These are phyloP conservation scores for Catocala sponsa DNA, from an alignment of 2,888 invertebrate genomes.

Conservation along the genomic window DNA sequence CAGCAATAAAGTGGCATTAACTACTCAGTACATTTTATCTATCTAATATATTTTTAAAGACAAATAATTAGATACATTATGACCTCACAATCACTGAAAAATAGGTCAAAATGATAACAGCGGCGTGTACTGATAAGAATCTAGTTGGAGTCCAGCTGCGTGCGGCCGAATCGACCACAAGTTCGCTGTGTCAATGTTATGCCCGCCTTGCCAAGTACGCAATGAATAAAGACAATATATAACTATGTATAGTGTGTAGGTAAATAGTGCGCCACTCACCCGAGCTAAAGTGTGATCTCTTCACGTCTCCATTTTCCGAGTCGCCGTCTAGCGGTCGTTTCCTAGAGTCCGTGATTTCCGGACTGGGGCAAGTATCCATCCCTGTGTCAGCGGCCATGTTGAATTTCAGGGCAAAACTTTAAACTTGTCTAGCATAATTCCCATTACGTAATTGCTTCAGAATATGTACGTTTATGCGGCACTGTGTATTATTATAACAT, in stretches of 20 bases:
- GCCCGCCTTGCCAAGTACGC: slow-evolving; percentile 80
- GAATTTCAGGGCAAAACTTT: slow-evolving; percentile 88
- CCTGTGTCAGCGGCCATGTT: slow-evolving; percentile 97
- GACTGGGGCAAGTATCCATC: slow-evolving; percentile 98
- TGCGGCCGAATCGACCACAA: slow-evolving; percentile 71
- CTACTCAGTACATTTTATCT: slow-evolving; percentile 50
- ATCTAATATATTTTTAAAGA: slow-evolving; percentile 39
- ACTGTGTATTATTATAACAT: slow-evolving; percentile 80
- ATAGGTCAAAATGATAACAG: slow-evolving; percentile 84
- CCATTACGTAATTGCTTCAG: slow-evolving; percentile 87
- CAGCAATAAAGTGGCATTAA: slow-evolving; percentile 52
- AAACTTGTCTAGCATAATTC: slow-evolving; percentile 88
- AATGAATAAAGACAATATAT: slow-evolving; percentile 65
- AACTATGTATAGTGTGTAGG: slow-evolving; percentile 57
- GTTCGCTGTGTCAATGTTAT: slow-evolving; percentile 81
- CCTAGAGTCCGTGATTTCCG: slow-evolving; percentile 96
- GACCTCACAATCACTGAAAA: slow-evolving; percentile 74
- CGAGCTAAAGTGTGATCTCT: slow-evolving; percentile 96
- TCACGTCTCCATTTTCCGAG: slow-evolving; percentile 95
- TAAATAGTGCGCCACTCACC: slow-evolving; percentile 88
- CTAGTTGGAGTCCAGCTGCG: slow-evolving; percentile 75
- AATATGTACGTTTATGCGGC: slow-evolving; percentile 80
- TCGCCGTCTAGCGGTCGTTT: slow-evolving; percentile 96
- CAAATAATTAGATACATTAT: slow-evolving; percentile 60
- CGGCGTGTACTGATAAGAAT: slow-evolving; percentile 80